phyloP scores from a whole-genome alignment of 2,113 vertebrate genomes.

The Clarias batrachus region DNA sequence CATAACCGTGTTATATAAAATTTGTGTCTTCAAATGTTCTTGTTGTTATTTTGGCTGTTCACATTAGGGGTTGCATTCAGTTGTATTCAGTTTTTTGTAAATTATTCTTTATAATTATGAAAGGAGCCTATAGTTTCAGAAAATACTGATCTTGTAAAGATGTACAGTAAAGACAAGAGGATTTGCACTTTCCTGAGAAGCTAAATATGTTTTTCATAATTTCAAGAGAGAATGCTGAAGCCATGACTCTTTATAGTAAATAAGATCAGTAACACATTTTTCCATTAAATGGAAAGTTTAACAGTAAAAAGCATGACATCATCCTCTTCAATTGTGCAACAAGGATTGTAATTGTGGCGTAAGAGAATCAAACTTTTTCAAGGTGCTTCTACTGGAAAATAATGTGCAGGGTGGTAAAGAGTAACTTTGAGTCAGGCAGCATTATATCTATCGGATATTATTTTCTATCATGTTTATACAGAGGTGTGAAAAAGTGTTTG shows the following conservation, averaged over 20 bases:
- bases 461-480: background rate
- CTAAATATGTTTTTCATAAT: background rate
- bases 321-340: background rate
- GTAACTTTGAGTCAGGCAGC: background rate
- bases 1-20: background rate
- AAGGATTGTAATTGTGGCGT: background rate
- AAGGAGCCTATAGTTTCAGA: background rate
- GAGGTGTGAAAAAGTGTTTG: too few species aligned
- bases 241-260: background rate
- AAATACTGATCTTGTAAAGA: background rate
- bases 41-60: too few species aligned
- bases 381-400: background rate
- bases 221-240: background rate
- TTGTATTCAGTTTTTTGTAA: too few species aligned
- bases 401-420: background rate
- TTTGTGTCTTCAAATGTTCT: background rate
- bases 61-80: too few species aligned
- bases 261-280: background rate
- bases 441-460: background rate
- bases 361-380: background rate
- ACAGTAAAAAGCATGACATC: background rate
- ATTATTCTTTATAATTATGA: background rate
- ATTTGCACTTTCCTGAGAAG: background rate
- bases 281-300: background rate
- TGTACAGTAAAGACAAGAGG: background rate